Evolutionary conservation across 1,140 invertebrate species (phyloP).

Genomic region (Diorhabda sublineata): DNA sequence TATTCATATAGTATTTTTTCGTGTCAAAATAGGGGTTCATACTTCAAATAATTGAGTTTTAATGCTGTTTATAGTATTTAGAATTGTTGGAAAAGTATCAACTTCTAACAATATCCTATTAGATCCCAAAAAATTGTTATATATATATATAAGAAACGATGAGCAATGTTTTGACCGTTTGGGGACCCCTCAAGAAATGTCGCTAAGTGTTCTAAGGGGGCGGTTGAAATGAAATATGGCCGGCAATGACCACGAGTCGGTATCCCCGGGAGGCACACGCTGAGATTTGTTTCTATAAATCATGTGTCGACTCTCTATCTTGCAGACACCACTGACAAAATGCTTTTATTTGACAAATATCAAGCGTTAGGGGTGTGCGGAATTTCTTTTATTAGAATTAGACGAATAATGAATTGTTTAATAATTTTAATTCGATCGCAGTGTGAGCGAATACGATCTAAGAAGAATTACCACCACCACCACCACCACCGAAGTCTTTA

Average conservation of each 20-base stretch:
- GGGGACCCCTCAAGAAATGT: constrained; percentile 7
- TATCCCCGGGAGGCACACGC: constrained; percentile 26
- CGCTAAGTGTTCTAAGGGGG: constrained; percentile 22
- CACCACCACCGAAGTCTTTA: too few relatives aligned
- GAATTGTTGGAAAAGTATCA: too few relatives aligned
- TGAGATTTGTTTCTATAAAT: constrained; percentile 36
- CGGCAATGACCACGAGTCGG: constrained; percentile 29
- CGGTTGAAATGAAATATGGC: constrained; percentile 32
- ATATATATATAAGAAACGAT: constrained; percentile 9
- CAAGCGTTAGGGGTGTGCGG: constrained; percentile 14
- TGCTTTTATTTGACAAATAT: constrained; percentile 37
- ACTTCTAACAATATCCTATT: neutral
- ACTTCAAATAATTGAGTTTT: too few relatives aligned
- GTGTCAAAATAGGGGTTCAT: too few relatives aligned
- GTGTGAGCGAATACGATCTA: too few relatives aligned
- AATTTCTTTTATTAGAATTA: neutral
- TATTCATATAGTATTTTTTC: too few relatives aligned
- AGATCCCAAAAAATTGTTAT: constrained; percentile 5
- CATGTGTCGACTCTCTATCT: constrained; percentile 30
- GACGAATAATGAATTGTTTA: neutral
- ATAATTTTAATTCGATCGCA: too few relatives aligned
- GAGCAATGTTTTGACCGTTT: neutral
- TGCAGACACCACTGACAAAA: constrained; percentile 32
- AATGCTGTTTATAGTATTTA: too few relatives aligned
- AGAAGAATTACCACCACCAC: too few relatives aligned